Percentiles rank a stretch among this genome's conserved stretches.
Evolutionary conservation across 37 sponge, comb jelly and placozoan genomes (phyloP).

Genomic region (Eunapius fragilis): DNA sequence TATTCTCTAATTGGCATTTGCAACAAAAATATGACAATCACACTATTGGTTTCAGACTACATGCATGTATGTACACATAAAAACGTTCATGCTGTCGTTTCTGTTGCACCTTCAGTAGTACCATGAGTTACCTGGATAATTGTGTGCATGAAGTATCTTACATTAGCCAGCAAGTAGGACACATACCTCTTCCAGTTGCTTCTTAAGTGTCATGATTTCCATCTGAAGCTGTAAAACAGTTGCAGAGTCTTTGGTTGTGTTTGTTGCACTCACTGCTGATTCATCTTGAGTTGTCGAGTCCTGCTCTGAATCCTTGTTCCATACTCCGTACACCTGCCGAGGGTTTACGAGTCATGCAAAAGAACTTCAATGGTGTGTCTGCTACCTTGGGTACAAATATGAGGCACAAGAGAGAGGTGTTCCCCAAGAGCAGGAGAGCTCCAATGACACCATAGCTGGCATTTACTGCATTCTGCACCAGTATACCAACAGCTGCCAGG

Average conservation of each 20-base stretch:
- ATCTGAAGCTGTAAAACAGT: background rate
- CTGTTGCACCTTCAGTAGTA: too few species aligned
- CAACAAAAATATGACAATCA: too few species aligned
- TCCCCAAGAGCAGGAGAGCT: constrained; percentile 45
- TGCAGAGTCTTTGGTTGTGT: background rate
- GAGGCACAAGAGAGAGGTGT: constrained; percentile 40
- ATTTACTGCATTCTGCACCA: constrained; percentile 26
- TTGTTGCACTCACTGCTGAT: background rate
- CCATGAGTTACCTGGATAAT: too few species aligned
- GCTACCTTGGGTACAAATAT: constrained; percentile 46
- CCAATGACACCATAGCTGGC: constrained; percentile 52
- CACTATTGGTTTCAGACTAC: too few species aligned
- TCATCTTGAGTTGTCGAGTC: background rate
- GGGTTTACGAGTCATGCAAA: too few species aligned
- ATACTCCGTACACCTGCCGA: background rate
- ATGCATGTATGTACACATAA: too few species aligned
- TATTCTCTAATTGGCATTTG: too few species aligned
- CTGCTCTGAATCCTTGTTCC: background rate
- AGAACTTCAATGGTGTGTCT: constrained; percentile 13
- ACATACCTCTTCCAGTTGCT: background rate
- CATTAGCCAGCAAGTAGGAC: too few species aligned
- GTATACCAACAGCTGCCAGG: constrained; percentile 28
- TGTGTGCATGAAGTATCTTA: too few species aligned
- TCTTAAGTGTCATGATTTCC: background rate
- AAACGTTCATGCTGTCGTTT: too few species aligned